These are phyloP conservation scores for Cromileptes altivelis DNA, from an alignment of 2,113 vertebrate genomes.

Conservation along the genomic window DNA sequence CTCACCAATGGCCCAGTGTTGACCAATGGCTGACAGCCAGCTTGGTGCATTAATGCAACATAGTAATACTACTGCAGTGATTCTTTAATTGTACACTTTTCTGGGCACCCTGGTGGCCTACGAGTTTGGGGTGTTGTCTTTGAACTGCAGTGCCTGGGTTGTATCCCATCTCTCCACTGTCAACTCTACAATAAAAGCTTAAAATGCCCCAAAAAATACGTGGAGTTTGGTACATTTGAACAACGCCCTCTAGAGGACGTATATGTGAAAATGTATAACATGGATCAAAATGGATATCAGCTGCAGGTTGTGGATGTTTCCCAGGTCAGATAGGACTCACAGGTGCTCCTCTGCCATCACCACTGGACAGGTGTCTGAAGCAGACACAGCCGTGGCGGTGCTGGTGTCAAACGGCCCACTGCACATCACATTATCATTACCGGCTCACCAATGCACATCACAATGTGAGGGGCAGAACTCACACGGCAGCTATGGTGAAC, in stretches of 20 bases:
- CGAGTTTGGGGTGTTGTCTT: not conserved
- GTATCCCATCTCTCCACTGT: not conserved
- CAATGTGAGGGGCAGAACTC: constrained; percentile 2
- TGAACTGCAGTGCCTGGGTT: not conserved
- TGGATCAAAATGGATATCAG: not conserved
- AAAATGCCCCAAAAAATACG: not conserved
- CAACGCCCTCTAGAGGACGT: too few relatives aligned
- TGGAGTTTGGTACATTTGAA: not conserved
- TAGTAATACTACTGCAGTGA: not conserved
- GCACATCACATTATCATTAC: constrained; percentile 34
- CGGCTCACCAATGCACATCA: not conserved
- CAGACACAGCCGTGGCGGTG: not conserved
- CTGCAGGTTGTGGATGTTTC: not conserved
- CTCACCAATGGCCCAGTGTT: too few relatives aligned
- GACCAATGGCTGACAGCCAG: too few relatives aligned
- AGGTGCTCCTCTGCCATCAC: constrained; percentile 5
- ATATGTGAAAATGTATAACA: not conserved
- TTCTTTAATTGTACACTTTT: not conserved
- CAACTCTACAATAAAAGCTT: not conserved
- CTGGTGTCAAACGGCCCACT: constrained; percentile 41
- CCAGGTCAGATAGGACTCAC: not conserved
- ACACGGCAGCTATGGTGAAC: constrained; percentile 24
- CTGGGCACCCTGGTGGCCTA: not conserved
- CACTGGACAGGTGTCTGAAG: constrained; percentile 36
- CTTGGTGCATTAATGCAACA: not conserved